These are phyloP conservation scores for Plestiodon gilberti DNA, from an alignment of 2,113 vertebrate species.

Conservation along the genomic window DNA sequence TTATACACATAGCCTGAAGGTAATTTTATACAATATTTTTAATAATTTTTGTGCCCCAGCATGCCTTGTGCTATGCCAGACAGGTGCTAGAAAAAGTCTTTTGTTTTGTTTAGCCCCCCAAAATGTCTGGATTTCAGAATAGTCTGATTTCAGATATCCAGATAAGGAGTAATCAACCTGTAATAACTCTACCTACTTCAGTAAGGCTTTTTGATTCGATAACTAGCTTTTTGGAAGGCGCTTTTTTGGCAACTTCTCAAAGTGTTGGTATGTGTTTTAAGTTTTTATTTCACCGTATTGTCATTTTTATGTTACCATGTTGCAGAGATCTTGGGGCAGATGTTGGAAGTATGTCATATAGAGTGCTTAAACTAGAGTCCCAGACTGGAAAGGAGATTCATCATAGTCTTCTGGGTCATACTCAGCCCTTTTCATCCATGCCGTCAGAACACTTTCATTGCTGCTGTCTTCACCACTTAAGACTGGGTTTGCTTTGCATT, in stretches of 20 bases:
- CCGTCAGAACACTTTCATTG: not conserved
- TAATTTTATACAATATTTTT: too few relatives aligned
- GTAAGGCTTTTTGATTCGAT: not conserved
- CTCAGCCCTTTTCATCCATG: not conserved
- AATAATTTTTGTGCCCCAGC: too few relatives aligned
- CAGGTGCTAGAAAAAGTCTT: too few relatives aligned
- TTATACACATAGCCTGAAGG: too few relatives aligned
- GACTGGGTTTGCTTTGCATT: not conserved
- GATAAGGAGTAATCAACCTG: too few relatives aligned
- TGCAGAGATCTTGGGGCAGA: not conserved
- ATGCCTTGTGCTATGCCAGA: too few relatives aligned
- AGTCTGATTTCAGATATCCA: too few relatives aligned
- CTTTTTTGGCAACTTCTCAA: not conserved
- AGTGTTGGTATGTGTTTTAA: not conserved
- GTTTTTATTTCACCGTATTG: not conserved
- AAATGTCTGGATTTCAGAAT: too few relatives aligned
- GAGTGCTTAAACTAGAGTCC: not conserved
- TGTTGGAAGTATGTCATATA: too few relatives aligned
- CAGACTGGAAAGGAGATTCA: not conserved
- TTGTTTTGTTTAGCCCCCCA: too few relatives aligned
- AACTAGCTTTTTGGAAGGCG: not conserved
- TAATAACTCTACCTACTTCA: not conserved
- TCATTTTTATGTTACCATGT: not conserved
- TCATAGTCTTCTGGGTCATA: not conserved
- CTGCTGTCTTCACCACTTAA: too few relatives aligned